phyloP scores from a whole-genome alignment of 2,113 vertebrate genomes.

The Octodon degus region DNA sequence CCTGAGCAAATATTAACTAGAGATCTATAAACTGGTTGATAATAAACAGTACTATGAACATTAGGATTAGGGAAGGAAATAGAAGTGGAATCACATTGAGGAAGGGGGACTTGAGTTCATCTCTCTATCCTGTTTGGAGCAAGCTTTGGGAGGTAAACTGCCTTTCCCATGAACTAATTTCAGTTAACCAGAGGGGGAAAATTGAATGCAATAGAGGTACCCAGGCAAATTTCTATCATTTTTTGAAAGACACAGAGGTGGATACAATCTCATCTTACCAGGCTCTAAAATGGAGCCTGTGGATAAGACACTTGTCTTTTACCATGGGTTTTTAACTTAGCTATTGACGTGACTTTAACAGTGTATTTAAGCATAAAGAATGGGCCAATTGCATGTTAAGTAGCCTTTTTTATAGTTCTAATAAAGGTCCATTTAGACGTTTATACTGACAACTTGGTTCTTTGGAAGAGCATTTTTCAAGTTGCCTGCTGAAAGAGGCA shows the following conservation, averaged over 20 bases:
- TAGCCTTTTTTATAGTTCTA: slow-evolving; percentile 69
- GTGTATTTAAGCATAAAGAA: slow-evolving; percentile 73
- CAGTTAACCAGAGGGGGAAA: not conserved
- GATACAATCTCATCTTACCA: slow-evolving; percentile 65
- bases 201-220: not conserved
- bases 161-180: slow-evolving; percentile 66
- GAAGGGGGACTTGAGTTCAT: slow-evolving; percentile 65
- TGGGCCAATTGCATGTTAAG: slow-evolving; percentile 73
- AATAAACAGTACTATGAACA: slow-evolving; percentile 87
- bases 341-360: slow-evolving; percentile 67
- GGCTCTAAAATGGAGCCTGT: slow-evolving; percentile 65
- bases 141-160: not conserved
- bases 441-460: slow-evolving; percentile 71
- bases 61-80: slow-evolving; percentile 86
- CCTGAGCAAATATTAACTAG: slow-evolving; percentile 89
- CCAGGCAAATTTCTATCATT: not conserved
- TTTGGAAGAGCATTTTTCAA: slow-evolving; percentile 61
- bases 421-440: slow-evolving; percentile 63
- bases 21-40: slow-evolving; percentile 89
- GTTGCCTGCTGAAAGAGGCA: slow-evolving; percentile 1
- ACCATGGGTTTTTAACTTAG: slow-evolving; percentile 55
- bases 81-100: slow-evolving; percentile 71
- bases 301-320: slow-evolving; percentile 56
- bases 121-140: slow-evolving; percentile 47
- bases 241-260: slow-evolving; percentile 50